Evolutionary conservation across 2,888 invertebrate genomes (phyloP).

Genomic region (Laspeyria flexula): DNA sequence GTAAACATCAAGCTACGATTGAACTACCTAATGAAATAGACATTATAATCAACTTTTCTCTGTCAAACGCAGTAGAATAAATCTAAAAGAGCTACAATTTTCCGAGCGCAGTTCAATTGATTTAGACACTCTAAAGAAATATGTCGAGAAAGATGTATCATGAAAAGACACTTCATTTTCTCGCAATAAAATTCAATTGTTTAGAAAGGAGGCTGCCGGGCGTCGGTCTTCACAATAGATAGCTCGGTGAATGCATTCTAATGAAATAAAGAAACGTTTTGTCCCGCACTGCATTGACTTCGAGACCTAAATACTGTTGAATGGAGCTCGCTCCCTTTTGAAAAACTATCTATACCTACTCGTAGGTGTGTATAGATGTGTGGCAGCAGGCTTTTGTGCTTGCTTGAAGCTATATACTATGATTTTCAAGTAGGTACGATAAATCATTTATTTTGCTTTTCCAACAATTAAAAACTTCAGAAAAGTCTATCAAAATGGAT

Average conservation of each 20-base stretch:
- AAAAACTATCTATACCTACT: constrained; percentile 32
- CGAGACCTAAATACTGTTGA: constrained; percentile 61
- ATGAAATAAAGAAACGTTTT: constrained; percentile 78
- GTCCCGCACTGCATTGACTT: constrained; percentile 60
- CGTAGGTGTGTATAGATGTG: constrained; percentile 25
- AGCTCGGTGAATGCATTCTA: constrained; percentile 65
- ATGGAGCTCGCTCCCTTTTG: constrained; percentile 35
- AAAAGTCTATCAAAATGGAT: background rate
- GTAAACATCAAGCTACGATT: no score
- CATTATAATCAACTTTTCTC: background rate
- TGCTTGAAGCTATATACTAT: no score
- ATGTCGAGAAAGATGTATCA: constrained; percentile 31
- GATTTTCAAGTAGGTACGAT: no score
- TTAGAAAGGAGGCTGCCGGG: constrained; percentile 53
- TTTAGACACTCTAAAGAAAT: constrained; percentile 30
- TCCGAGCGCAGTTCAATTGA: constrained; percentile 20
- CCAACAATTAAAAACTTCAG: no score
- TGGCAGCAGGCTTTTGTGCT: background rate
- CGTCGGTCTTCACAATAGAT: constrained; percentile 53
- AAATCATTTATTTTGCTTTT: no score
- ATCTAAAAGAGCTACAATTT: background rate
- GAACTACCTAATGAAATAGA: background rate
- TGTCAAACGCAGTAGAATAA: background rate
- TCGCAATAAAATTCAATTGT: constrained; percentile 50
- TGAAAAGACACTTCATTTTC: constrained; percentile 41